These are phyloP conservation scores for Neuroterus valhalla DNA, from an alignment of 1,140 invertebrate genomes.

Conservation along the genomic window DNA sequence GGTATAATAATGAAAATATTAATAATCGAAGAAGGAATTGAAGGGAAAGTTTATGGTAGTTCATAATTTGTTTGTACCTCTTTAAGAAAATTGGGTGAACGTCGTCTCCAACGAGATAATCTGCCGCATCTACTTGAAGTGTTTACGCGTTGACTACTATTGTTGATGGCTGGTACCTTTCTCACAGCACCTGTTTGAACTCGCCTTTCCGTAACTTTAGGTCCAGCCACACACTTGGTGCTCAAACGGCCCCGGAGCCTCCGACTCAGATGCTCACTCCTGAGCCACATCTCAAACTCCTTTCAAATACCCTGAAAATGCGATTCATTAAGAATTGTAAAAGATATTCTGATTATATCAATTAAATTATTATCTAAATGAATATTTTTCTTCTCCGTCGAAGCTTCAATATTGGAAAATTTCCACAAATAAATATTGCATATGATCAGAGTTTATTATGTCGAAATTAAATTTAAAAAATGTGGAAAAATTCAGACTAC, in stretches of 20 bases:
- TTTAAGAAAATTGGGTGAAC: constrained; percentile 70
- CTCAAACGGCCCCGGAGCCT: constrained; percentile 70
- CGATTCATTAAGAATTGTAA: not conserved
- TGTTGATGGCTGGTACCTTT: constrained; percentile 67
- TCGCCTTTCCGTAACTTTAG: constrained; percentile 59
- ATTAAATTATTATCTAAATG: constrained; percentile 17
- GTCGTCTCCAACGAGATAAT: constrained; percentile 69
- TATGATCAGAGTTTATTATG: no score
- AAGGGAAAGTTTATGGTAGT: not conserved
- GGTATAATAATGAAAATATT: no score
- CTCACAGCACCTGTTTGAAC: constrained; percentile 63
- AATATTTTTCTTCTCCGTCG: not conserved
- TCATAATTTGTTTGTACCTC: no score
- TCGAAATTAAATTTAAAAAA: not conserved
- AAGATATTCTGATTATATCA: not conserved
- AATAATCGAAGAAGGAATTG: not conserved
- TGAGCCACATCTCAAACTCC: constrained; percentile 67
- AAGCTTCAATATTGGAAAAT: no score
- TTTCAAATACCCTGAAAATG: constrained; percentile 47
- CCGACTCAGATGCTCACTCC: constrained; percentile 71
- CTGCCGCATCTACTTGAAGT: constrained; percentile 67
- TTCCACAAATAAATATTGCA: no score
- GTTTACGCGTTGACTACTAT: constrained; percentile 64
- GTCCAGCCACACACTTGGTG: constrained; percentile 51
- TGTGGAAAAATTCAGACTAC: not conserved